phyloP scores from a whole-genome alignment of 1,140 invertebrate species.

The Bombus haemorrhoidalis region DNA sequence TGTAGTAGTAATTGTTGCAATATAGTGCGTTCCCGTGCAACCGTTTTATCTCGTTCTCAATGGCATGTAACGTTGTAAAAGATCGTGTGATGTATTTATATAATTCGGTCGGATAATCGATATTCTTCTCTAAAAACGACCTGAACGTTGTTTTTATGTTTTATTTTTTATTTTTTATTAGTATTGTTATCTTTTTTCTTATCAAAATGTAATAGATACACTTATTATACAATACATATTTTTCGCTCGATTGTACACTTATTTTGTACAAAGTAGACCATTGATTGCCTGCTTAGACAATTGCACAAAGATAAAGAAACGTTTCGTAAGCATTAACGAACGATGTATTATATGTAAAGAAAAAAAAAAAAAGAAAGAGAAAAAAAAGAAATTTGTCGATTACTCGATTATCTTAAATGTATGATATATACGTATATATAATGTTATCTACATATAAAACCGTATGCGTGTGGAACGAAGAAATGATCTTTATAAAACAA shows the following conservation, averaged over 20 bases:
- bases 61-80: slow-evolving; percentile 32
- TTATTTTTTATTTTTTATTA: not conserved
- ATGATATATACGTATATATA: slow-evolving; percentile 8
- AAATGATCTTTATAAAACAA: slow-evolving; percentile 52
- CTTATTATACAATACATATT: not conserved
- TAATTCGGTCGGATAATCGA: slow-evolving; percentile 7
- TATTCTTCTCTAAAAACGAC: not conserved
- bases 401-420: slow-evolving; percentile 1
- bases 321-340: not conserved
- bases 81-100: slow-evolving; percentile 8
- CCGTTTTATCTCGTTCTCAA: slow-evolving; percentile 21
- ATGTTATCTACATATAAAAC: slow-evolving; percentile 14
- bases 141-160: not conserved
- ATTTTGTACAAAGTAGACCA: slow-evolving; percentile 6
- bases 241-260: not conserved
- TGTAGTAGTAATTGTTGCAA: slow-evolving; percentile 21
- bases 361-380: not conserved
- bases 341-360: slow-evolving; percentile 2
- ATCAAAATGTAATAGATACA: not conserved
- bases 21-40: slow-evolving; percentile 16
- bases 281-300: slow-evolving; percentile 1
- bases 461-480: slow-evolving; percentile 19
- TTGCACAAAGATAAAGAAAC: not conserved
- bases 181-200: not conserved
- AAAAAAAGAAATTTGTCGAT: not conserved